Percentiles rank a stretch among this genome's conserved stretches.
Conservation (phyloP, 2,888 invertebrate species). For the Idaea aversata region DNA sequence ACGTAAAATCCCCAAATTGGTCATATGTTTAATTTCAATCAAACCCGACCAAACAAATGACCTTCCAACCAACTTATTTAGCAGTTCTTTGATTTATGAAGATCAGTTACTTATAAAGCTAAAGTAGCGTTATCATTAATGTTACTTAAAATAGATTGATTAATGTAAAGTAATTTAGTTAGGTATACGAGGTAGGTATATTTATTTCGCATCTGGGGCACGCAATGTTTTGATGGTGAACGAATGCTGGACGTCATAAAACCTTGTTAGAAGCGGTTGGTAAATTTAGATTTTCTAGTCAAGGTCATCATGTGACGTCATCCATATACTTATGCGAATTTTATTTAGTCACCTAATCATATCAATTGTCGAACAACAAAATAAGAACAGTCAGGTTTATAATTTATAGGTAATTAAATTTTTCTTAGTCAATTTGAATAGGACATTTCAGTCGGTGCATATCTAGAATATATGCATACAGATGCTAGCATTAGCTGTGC, state of each 20-base stretch:
- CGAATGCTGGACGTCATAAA: conserved; percentile 26
- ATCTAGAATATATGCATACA: no score
- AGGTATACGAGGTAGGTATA: not conserved
- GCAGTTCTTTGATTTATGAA: not conserved
- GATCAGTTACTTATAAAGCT: not conserved
- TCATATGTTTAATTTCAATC: no score
- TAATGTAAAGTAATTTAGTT: conserved; percentile 11
- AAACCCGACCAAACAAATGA: not conserved
- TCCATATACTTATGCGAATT: conserved; percentile 1
- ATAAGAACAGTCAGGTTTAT: no score
- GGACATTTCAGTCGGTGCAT: no score
- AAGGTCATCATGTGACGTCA: conserved; percentile 22
- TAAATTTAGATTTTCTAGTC: conserved; percentile 36
- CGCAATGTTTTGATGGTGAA: conserved; percentile 26
- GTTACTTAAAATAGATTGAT: conserved; percentile 11
- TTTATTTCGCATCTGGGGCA: conserved; percentile 15
- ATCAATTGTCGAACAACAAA: no score
- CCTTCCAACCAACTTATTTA: not conserved
- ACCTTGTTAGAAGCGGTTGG: conserved; percentile 33
- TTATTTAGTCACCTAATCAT: not conserved
- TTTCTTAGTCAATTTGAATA: no score
- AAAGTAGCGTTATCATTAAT: not conserved
- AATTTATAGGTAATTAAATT: no score
- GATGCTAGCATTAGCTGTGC: no score
- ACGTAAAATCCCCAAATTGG: no score